These are phyloP conservation scores for Margarornis squamiger DNA, from an alignment of 2,797 vertebrate species.

Conservation along the genomic window DNA sequence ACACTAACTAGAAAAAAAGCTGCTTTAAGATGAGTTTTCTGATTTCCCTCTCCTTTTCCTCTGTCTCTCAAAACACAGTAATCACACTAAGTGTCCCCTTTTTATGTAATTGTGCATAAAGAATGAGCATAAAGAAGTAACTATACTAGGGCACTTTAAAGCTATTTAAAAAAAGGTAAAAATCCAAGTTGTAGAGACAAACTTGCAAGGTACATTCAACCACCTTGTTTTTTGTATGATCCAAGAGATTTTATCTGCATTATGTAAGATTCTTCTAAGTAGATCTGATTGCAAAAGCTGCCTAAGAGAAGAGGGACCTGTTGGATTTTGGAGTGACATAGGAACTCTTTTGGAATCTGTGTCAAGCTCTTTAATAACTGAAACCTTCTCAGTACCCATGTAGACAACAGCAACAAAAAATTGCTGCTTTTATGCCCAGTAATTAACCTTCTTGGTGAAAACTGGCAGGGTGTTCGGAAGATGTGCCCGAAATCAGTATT, in stretches of 20 bases:
- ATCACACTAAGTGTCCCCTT: slow-evolving; percentile 67
- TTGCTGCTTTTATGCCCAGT: slow-evolving; percentile 47
- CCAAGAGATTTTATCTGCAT: slow-evolving; percentile 70
- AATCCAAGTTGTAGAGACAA: slow-evolving; percentile 51
- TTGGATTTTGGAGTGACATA: slow-evolving; percentile 44
- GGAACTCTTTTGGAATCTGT: slow-evolving; percentile 49
- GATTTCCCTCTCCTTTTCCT: slow-evolving; percentile 49
- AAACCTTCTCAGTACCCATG: slow-evolving; percentile 49
- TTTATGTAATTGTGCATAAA: slow-evolving; percentile 60
- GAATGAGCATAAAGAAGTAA: slow-evolving; percentile 66
- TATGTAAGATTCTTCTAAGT: slow-evolving; percentile 52
- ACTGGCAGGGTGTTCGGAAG: slow-evolving; percentile 67
- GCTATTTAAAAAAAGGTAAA: slow-evolving; percentile 6
- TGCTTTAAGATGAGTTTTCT: slow-evolving; percentile 57
- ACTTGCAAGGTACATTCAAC: slow-evolving; percentile 54
- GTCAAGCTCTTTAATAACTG: slow-evolving; percentile 58
- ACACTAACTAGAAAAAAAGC: slow-evolving; percentile 49
- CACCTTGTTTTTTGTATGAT: slow-evolving; percentile 56
- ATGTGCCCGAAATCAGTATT: slow-evolving; percentile 77
- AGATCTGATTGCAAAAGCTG: slow-evolving; percentile 63
- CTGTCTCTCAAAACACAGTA: slow-evolving; percentile 63
- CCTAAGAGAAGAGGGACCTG: slow-evolving; percentile 48
- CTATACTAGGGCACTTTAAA: slow-evolving; percentile 67
- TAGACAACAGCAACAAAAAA: slow-evolving; percentile 49
- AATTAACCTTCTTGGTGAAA: slow-evolving; percentile 17